These are phyloP conservation scores for Nothoprocta perdicaria DNA, from an alignment of 2,113 vertebrate genomes.

Conservation along the genomic window DNA sequence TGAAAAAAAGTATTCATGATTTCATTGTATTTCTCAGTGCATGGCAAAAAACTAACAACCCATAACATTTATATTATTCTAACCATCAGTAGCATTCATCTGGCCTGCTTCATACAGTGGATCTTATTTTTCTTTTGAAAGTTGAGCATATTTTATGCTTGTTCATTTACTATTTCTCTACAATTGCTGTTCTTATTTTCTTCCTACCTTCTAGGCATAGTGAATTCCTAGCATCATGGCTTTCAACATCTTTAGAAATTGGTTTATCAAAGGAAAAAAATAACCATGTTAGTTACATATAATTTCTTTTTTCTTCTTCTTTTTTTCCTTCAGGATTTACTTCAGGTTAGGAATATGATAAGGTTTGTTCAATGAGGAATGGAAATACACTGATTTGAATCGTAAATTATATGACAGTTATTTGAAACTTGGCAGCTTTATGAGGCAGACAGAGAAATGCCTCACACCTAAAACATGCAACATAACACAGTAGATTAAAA, in stretches of 20 bases:
- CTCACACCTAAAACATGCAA: neutral
- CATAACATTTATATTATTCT: neutral
- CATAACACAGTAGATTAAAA: neutral
- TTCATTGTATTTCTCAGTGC: neutral
- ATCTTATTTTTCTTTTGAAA: neutral
- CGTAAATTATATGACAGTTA: neutral
- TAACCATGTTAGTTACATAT: neutral
- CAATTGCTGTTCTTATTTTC: neutral
- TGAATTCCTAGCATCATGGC: neutral
- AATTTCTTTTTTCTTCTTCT: neutral
- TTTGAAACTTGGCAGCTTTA: neutral
- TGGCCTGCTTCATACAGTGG: neutral
- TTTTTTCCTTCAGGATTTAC: neutral
- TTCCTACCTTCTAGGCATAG: neutral
- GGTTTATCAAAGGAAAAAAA: neutral
- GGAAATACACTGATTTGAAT: neutral
- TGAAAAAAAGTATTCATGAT: neutral
- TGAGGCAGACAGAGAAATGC: neutral
- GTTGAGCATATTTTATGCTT: neutral
- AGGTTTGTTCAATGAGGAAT: neutral
- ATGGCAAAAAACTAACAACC: neutral
- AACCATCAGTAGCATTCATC: neutral
- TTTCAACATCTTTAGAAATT: conserved; percentile 7
- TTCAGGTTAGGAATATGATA: neutral
- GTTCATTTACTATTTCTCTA: neutral